Conservation (phyloP, 2,888 invertebrate species). For the Dorcus hopei region DNA sequence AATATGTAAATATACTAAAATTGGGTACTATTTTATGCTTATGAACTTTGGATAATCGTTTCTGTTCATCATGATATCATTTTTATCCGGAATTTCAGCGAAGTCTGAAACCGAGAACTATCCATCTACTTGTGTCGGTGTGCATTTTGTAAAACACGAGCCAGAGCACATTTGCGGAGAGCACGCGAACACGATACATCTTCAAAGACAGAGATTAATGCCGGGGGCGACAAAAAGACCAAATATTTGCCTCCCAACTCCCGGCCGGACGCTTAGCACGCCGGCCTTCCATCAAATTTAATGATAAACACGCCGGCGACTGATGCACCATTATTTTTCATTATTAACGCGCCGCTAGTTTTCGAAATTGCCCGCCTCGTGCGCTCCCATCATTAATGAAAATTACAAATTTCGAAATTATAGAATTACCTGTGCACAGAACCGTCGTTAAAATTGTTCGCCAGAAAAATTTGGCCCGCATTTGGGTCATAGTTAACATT, state of each 20-base stretch:
- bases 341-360: constrained; percentile 47
- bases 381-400: constrained; percentile 11
- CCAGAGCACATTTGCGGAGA: constrained; percentile 19
- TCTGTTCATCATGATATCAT: too few species aligned
- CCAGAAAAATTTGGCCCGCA: too few species aligned
- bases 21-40: too few species aligned
- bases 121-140: not conserved
- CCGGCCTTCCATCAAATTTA: constrained; percentile 47
- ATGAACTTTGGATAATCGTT: too few species aligned
- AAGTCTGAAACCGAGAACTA: too few species aligned
- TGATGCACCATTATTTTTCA: constrained; percentile 50
- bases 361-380: constrained; percentile 44
- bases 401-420: constrained; percentile 15
- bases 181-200: constrained; percentile 31
- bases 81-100: too few species aligned
- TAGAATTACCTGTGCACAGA: constrained; percentile 5
- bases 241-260: constrained; percentile 34
- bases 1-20: too few species aligned
- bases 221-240: constrained; percentile 36
- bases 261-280: constrained; percentile 24
- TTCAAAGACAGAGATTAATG: constrained; percentile 40
- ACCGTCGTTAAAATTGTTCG: too few species aligned
- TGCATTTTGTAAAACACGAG: not conserved
- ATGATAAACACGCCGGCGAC: constrained; percentile 45
- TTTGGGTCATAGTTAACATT: too few species aligned